Base-by-base conservation (phyloP, 2,113 vertebrate genomes). In the Mellivora capensis region DNA sequence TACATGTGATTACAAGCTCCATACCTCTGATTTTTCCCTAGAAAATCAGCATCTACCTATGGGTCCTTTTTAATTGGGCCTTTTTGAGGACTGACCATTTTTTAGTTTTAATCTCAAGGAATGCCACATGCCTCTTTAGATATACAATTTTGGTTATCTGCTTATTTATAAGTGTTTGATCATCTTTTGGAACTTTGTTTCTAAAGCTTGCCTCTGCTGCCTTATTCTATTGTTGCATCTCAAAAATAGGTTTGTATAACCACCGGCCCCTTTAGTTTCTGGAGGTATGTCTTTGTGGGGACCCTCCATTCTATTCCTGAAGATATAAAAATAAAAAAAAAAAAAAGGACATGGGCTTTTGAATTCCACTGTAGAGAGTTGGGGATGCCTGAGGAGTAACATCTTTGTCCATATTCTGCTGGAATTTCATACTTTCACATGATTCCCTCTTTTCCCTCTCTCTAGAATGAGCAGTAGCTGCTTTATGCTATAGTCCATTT, bases 111-210 rank as follows among this genome's bases (percentile, higher is more conserved):
- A 98, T 98, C 90, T 99, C 98, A 84, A 99, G 98, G 8, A 99
- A 97, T 96, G 99, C 98, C 42, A 99, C 98, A 37, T 99, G 98
- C 57, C 97, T 98, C 74, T 99, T 99, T 96, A 99, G 98, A 97
- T 99, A 99, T 23, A 98, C 95, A 12, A 99, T 99, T 98, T 99
- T 99, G 77, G 99, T 99, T 97, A 99, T 99, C 97, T 99, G 99
- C 96, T 99, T 99, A 93, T 99, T 99, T 98, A 99, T 98, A 81
- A 99, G 99, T 1, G 99, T 99, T 98, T 99, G 99, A 98, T 99
- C 99, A 4, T 99, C 99, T 98, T 99, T 99, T 89, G 98, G 98
- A 95, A 98, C 98, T 98, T 99, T 99, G 49, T 98, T 99, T 94
- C 99, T 98, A 10, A 98, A 71, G 82, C 97, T 98, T 1, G 95